Conservation (phyloP, 2,113 vertebrate species). For the Falcunculus frontatus region DNA sequence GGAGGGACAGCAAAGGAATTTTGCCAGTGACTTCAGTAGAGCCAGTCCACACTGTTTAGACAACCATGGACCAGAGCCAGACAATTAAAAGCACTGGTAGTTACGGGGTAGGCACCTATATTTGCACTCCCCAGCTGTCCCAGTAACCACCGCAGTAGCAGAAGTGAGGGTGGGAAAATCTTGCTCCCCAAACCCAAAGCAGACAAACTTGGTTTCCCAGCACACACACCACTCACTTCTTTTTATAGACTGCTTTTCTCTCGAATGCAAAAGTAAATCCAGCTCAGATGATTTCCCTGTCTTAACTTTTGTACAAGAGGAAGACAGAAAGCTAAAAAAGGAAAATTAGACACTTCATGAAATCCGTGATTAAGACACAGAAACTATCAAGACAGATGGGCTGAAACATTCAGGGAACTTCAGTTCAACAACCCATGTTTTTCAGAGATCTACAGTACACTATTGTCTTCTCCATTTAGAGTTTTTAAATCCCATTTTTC, state of each 20-base stretch:
- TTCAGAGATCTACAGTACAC: background rate
- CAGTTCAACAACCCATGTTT: background rate
- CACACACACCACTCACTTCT: conserved; percentile 14
- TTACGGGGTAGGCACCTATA: accelerated
- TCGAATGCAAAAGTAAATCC: conserved; percentile 29
- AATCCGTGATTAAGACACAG: conserved; percentile 66
- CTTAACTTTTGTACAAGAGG: conserved; percentile 58
- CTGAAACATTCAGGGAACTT: conserved; percentile 38
- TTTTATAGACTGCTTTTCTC: conserved; percentile 33
- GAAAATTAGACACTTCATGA: conserved; percentile 63
- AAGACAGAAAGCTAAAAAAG: conserved; percentile 64
- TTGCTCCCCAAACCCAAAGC: background rate
- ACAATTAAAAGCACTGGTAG: background rate
- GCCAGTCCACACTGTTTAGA: background rate
- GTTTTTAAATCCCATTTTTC: background rate
- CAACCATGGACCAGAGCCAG: background rate
- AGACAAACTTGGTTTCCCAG: background rate
- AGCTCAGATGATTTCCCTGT: conserved; percentile 50
- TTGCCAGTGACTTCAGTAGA: background rate
- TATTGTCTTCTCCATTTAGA: background rate
- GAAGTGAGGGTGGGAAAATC: background rate
- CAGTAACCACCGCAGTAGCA: background rate
- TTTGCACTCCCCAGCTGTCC: background rate
- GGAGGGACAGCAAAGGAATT: background rate
- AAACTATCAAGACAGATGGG: conserved; percentile 69